Evolutionary conservation across 37 sponge, comb jelly and placozoan species (phyloP), one percentile per base, ranked within the genome.

Genomic region (Theonella swinhoei): DNA sequence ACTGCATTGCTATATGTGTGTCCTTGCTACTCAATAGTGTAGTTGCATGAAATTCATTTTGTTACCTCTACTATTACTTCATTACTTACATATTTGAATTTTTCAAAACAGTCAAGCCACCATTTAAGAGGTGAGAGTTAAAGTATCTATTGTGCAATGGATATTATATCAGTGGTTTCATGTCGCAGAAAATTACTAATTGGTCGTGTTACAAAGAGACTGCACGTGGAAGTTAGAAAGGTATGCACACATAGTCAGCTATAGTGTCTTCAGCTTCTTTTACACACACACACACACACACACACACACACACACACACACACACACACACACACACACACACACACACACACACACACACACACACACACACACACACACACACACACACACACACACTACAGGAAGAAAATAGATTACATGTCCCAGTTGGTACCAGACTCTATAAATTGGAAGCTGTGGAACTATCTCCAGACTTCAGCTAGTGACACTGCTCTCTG

Each of bases 381-480:
- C n/a, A n/a, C n/a, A n/a, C n/a, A n/a, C n/a, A n/a, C n/a, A n/a
- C n/a, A n/a, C n/a, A n/a, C 54, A 7, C 54, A 47, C 41, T 67
- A 25, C 76, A 90, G 90, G 90, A 90, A 37, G 41, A 32, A 2
- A 90, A 90, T 58, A 66, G 90, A 60, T 64, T 90, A 14, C 62
- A 76, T 25, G 78, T 90, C 3, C 90, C 90, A 23, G 82, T 85
- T 19, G 90, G 90, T 23, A 38, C 80, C 24, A 29, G 86, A 29
- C 76, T 90, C 23, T 90, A 90, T 64, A 80, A 76, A 40, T 20
- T 90, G 0, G 43, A 83, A 17, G 90, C 90, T 31, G 70, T 47
- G 11, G 62, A 58, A 60, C 54, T 47, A 7, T 47, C 54, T 14
- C 11, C 7, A 47, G 32, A 66, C 54, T 47, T n/a, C n/a, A n/a